Evolutionary conservation across 2,888 invertebrate species (phyloP), one percentile per base, ranked within the genome.

Genomic region (Parnassius orleans): DNA sequence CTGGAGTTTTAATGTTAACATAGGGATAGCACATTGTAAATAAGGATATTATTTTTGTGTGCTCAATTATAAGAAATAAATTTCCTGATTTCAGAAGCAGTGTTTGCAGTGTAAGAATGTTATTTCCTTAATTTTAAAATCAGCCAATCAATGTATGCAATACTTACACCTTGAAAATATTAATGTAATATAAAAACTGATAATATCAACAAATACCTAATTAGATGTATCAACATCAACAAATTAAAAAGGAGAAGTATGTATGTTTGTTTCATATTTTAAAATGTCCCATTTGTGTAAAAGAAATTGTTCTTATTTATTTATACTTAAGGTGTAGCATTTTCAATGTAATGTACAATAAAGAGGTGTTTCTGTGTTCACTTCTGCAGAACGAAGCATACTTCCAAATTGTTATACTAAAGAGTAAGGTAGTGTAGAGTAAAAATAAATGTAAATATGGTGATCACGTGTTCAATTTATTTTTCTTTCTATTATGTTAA

Each of bases 381-480:
- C 63, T 64, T 48, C n/a, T 5, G 60, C 57, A 61, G 68, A 61
- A 64, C 68, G 65, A 33, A 70, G 66, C 66, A 68, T 68, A 71
- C 71, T 76, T 72, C 73, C 74, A 74, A 73, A 72, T 68, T 71
- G 65, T 72, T 68, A 69, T 68, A 66, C 68, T 71, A 70, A 72
- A 70, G 68, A 71, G 62, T 71, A 70, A 69, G 66, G 53, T 69
- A 69, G 67, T 67, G 57, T 71, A 68, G 66, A 67, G 47, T 68
- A 66, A 66, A 53, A 70, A 73, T 75, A 86, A 85, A 84, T 86
- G 85, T 86, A 86, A 80, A 86, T 85, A 84, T 72, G 61, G 70
- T 60, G 61, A 56, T 61, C 65, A 64, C 74, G 71, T 69, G 66
- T 67, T 69, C 47, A 69, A 73, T 69, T 71, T 80, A 76, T 78